Percentiles rank a stretch among this genome's conserved stretches.
These are phyloP conservation scores for Hemibagrus wyckioides DNA, from an alignment of 2,113 vertebrate species.

Conservation along the genomic window DNA sequence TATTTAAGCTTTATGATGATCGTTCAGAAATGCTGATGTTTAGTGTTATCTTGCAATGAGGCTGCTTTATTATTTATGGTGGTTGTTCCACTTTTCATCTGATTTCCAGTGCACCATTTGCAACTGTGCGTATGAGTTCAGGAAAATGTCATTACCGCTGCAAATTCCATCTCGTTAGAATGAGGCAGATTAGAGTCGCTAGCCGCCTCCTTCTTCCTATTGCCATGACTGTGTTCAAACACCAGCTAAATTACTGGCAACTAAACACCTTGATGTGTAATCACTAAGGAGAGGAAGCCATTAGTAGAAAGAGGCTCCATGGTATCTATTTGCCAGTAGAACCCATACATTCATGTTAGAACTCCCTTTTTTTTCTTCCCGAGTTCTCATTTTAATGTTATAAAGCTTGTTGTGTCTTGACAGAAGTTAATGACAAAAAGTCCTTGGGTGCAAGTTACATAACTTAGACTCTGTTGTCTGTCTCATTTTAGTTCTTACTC, in stretches of 20 bases:
- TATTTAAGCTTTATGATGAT: conserved; percentile 4
- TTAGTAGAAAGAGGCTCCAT: not conserved
- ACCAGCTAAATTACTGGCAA: not conserved
- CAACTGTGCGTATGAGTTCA: not conserved
- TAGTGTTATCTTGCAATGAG: not conserved
- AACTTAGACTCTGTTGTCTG: not conserved
- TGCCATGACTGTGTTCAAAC: not conserved
- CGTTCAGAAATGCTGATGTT: not conserved
- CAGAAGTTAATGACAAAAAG: not conserved
- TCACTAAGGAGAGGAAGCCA: not conserved
- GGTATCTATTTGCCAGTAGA: not conserved
- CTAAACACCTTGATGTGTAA: not conserved
- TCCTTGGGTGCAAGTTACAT: not conserved
- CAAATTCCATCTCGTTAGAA: not conserved
- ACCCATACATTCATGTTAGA: not conserved
- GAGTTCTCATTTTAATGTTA: not conserved
- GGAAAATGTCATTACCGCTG: not conserved
- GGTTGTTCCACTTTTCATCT: not conserved
- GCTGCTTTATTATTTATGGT: conserved; percentile 20
- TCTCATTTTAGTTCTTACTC: not conserved
- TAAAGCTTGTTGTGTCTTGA: not conserved
- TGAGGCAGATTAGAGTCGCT: not conserved
- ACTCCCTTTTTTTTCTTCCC: not conserved
- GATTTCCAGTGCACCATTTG: not conserved
- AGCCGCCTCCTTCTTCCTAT: not conserved